Evolutionary conservation across 2,888 invertebrate species (phyloP).

Genomic region (Mechanitis messenoides): DNA sequence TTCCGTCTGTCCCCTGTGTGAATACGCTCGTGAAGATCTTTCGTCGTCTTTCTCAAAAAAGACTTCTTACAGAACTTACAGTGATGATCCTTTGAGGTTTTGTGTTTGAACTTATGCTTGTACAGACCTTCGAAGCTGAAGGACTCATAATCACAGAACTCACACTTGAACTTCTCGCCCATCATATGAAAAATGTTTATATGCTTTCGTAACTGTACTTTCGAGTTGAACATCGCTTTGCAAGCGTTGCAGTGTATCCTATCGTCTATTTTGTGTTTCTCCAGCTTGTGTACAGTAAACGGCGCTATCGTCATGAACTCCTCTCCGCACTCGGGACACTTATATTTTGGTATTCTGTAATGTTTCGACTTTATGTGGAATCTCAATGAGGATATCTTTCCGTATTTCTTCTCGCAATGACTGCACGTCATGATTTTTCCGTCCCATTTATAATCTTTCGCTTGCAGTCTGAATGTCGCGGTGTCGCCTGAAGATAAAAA

Average conservation of each 20-base stretch:
- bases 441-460: slow-evolving; percentile 44
- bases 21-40: slow-evolving; percentile 56
- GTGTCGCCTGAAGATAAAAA: slow-evolving; percentile 48
- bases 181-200: slow-evolving; percentile 61
- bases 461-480: slow-evolving; percentile 44
- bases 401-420: slow-evolving; percentile 48
- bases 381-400: slow-evolving; percentile 42
- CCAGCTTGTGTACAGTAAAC: slow-evolving; percentile 48
- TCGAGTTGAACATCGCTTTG: slow-evolving; percentile 50
- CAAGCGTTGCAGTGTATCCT: slow-evolving; percentile 60
- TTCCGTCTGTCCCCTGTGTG: slow-evolving; percentile 62
- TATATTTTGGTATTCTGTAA: slow-evolving; percentile 45
- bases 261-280: slow-evolving; percentile 53
- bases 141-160: slow-evolving; percentile 55
- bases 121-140: slow-evolving; percentile 49
- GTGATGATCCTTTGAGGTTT: slow-evolving; percentile 56
- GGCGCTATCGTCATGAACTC: slow-evolving; percentile 50
- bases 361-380: slow-evolving; percentile 54
- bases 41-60: slow-evolving; percentile 53
- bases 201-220: slow-evolving; percentile 49
- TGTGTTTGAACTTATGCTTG: slow-evolving; percentile 63
- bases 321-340: slow-evolving; percentile 44
- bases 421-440: slow-evolving; percentile 42
- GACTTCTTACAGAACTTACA: slow-evolving; percentile 65
- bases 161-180: slow-evolving; percentile 52